These are phyloP conservation scores for Acromyrmex echinatior DNA, from an alignment of 1,140 invertebrate genomes.

Conservation along the genomic window DNA sequence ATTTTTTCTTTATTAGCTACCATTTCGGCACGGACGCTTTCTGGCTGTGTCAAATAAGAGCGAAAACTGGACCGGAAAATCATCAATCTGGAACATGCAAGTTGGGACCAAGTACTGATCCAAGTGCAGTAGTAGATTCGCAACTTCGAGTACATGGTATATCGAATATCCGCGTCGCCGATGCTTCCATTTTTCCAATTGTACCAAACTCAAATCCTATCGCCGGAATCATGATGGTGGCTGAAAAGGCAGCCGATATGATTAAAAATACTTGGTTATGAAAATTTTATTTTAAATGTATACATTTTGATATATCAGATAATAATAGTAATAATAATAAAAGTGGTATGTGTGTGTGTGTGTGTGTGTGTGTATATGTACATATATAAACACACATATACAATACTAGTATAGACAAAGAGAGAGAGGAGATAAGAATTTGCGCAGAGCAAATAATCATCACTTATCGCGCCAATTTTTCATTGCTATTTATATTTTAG, in stretches of 20 bases:
- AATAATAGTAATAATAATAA: background rate
- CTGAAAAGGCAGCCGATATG: conserved; percentile 87
- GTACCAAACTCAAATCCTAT: conserved; percentile 87
- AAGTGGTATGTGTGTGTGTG: background rate
- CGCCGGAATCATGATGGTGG: conserved; percentile 87
- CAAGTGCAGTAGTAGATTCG: conserved; percentile 86
- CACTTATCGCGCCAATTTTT: too few relatives aligned
- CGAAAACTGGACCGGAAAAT: conserved; percentile 84
- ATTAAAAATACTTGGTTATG: conserved; percentile 83
- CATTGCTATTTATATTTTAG: too few relatives aligned
- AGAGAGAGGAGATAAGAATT: too few relatives aligned
- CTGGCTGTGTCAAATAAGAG: conserved; percentile 86
- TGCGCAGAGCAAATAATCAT: too few relatives aligned
- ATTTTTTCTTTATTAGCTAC: conserved; percentile 72
- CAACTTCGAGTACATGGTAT: conserved; percentile 86
- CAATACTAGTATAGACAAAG: too few relatives aligned
- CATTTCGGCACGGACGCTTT: conserved; percentile 86
- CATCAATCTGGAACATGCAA: conserved; percentile 87
- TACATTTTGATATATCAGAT: background rate
- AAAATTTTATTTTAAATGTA: conserved; percentile 33
- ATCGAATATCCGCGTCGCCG: conserved; percentile 86
- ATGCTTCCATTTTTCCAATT: conserved; percentile 88
- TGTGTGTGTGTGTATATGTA: too few relatives aligned
- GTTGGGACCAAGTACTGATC: conserved; percentile 85
- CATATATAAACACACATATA: too few relatives aligned